Base-by-base conservation (phyloP, 2,113 vertebrate genomes). In the Atractosteus spatula region DNA sequence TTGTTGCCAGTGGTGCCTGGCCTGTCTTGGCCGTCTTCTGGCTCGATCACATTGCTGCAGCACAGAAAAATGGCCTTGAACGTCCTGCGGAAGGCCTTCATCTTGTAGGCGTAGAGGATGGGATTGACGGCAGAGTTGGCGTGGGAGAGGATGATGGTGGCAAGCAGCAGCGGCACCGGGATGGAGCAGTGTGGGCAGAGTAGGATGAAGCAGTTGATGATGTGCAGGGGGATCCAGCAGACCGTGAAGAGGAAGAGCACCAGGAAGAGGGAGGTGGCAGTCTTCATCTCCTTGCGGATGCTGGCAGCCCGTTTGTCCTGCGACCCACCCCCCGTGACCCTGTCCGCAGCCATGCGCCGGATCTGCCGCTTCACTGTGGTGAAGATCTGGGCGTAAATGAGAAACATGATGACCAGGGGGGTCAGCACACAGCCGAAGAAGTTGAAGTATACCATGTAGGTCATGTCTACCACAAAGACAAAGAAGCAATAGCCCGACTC, bases 151-250 rank as follows among this genome's bases (percentile, higher is more conserved):
- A 93, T 91, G 77, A 80, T 92, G 67, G 87, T 79, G 7, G 84
- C 65, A 51, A 91, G 85, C 29, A 84, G 86, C 63, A 90, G 85
- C 57, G 88, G 82, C 0, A 88, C 68, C 0, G 91, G 91, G 45
- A 92, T 86, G 0, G 77, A 74, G 41, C 88, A 90, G 0, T 14
- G 55, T 0, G 85, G 77, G 1, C 87, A 91, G 47, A 94, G 85
- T 56, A 93, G 78, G 74, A 91, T 87, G 74, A 92, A 83, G 70
- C 90, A 91, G 85, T 93, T 92, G 56, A 94, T 88, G 47, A 91
- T 47, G 65, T 93, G 90, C 29, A 93, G 87, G 0, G 92, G 91
- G 62, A 91, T 87, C 91, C 92, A 93, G 80, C 92, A 93, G 69
- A 82, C 10, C 0, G 89, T 81, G 76, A 88, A 85, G 42, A 87